phyloP scores from a whole-genome alignment of 1,140 invertebrate genomes.

The Vanessa tameamea region DNA sequence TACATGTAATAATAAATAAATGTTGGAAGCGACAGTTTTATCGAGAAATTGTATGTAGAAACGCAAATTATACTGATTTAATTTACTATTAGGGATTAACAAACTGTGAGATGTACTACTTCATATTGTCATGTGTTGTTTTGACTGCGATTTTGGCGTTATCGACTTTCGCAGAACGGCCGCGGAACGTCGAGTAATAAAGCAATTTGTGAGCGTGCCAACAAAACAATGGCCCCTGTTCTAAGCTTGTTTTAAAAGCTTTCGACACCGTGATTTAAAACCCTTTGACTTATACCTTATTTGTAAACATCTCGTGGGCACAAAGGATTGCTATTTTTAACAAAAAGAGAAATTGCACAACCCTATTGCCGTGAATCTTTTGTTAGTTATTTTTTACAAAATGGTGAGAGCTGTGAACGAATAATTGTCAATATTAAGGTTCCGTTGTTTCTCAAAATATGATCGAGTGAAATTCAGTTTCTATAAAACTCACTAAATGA shows the following conservation, averaged over 20 bases:
- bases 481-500: too few relatives aligned
- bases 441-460: not conserved
- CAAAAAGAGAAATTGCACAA: constrained; percentile 74
- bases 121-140: constrained; percentile 53
- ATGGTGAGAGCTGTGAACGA: constrained; percentile 59
- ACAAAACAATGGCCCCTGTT: constrained; percentile 75
- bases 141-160: constrained; percentile 74
- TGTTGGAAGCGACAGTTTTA: constrained; percentile 42
- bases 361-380: constrained; percentile 69
- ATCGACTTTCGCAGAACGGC: constrained; percentile 70
- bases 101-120: constrained; percentile 1
- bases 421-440: constrained; percentile 31
- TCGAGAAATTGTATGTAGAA: constrained; percentile 37
- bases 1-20: constrained; percentile 42
- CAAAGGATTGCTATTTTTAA: constrained; percentile 72
- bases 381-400: constrained; percentile 58
- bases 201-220: constrained; percentile 76
- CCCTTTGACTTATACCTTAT: constrained; percentile 76
- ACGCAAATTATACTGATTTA: constrained; percentile 25
- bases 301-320: constrained; percentile 74
- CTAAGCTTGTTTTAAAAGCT: constrained; percentile 79
- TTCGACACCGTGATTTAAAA: constrained; percentile 79
- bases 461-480: not conserved
- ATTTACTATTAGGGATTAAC: constrained; percentile 11
- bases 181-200: constrained; percentile 69